A percentile compares a stretch with the other conserved stretches of the same genome.
phyloP scores from a whole-genome alignment of 2,113 vertebrate genomes.

The Peucedramus taeniatus region DNA sequence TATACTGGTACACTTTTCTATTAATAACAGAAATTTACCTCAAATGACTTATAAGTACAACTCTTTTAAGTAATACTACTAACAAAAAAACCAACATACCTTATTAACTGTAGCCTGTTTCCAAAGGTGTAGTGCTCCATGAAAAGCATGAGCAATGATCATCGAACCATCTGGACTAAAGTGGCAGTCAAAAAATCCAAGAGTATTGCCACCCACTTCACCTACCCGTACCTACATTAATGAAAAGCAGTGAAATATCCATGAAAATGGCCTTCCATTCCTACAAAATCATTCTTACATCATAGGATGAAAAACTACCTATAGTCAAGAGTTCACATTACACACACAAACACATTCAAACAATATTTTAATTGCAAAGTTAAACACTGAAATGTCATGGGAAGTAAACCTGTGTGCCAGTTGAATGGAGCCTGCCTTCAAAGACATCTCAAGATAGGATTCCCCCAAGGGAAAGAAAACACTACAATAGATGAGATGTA shows the following conservation, averaged over 20 bases:
- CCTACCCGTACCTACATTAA: constrained; percentile 89
- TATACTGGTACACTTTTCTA: not conserved
- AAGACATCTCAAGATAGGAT: not conserved
- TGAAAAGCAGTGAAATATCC: constrained; percentile 5
- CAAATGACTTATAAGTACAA: not conserved
- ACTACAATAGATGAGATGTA: not conserved
- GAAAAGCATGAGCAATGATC: constrained; percentile 92
- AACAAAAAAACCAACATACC: constrained; percentile 49
- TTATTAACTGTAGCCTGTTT: constrained; percentile 71
- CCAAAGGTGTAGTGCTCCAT: constrained; percentile 95
- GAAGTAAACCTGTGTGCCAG: not conserved
- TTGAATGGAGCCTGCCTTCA: not conserved
- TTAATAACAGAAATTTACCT: not conserved
- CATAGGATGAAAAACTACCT: not conserved
- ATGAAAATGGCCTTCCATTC: not conserved
- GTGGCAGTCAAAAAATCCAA: constrained; percentile 94
- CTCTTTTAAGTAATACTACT: not conserved
- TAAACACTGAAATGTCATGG: not conserved
- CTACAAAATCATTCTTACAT: not conserved
- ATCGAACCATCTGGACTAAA: constrained; percentile 88
- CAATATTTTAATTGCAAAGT: not conserved
- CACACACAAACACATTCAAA: not conserved
- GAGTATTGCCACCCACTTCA: constrained; percentile 95
- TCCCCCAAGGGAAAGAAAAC: not conserved
- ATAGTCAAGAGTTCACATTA: not conserved